Evolutionary conservation across 64 coral and sea anemone species (phyloP).

Genomic region (Astreopora myriophthalma): DNA sequence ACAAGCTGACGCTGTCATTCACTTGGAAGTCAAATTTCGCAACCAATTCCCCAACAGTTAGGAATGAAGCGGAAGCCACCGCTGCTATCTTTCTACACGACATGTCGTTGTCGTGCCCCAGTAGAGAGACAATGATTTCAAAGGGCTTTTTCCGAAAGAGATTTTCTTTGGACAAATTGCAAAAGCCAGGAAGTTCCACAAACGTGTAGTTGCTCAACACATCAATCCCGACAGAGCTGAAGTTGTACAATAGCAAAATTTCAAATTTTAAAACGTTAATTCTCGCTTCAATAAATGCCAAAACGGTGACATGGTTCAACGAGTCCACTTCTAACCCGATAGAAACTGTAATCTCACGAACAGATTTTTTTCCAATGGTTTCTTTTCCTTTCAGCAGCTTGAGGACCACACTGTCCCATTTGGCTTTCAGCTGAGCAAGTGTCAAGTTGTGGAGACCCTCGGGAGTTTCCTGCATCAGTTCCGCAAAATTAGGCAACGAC

Average conservation of each 20-base stretch:
- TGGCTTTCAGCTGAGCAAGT: conserved; percentile 36
- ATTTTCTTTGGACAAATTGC: conserved; percentile 5
- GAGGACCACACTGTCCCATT: conserved; percentile 58
- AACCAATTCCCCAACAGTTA: conserved; percentile 14
- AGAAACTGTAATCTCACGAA: conserved; percentile 14
- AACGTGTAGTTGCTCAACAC: conserved; percentile 72
- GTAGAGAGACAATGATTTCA: conserved; percentile 41
- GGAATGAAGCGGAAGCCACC: conserved; percentile 41
- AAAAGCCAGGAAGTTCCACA: conserved; percentile 53
- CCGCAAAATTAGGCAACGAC: not conserved
- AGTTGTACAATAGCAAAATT: conserved; percentile 45
- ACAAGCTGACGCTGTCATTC: conserved; percentile 36
- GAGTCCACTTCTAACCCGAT: not conserved
- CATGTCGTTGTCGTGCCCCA: conserved; percentile 54
- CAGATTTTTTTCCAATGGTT: conserved; percentile 9
- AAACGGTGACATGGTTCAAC: conserved; percentile 18
- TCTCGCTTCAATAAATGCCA: conserved; percentile 61
- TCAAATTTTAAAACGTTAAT: conserved; percentile 59
- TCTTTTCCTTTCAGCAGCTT: conserved; percentile 64
- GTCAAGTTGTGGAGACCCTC: conserved; percentile 14
- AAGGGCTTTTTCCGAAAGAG: conserved; percentile 30
- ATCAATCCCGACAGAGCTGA: conserved; percentile 40
- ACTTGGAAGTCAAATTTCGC: conserved; percentile 63
- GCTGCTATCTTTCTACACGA: conserved; percentile 64
- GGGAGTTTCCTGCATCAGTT: conserved; percentile 39